Conservation (phyloP, 1,140 invertebrate genomes). For the Nixonia krombeini region DNA sequence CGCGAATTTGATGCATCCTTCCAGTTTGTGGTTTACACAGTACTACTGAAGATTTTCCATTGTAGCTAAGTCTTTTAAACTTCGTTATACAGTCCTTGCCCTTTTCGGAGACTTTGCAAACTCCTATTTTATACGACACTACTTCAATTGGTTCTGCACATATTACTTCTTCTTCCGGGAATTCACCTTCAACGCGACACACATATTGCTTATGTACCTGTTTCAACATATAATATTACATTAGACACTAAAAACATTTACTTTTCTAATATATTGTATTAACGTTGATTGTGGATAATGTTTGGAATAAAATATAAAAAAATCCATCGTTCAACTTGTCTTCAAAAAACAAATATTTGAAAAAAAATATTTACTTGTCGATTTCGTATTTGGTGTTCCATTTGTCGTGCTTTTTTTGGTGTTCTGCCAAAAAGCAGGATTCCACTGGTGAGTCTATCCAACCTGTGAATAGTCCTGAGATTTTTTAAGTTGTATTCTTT, state of each 20-base stretch:
- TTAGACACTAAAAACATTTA: no score
- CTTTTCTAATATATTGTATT: no score
- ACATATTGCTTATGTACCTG: slow-evolving; percentile 97
- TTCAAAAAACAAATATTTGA: not conserved
- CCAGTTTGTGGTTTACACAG: slow-evolving; percentile 94
- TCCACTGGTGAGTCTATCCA: slow-evolving; percentile 95
- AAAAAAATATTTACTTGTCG: slow-evolving; percentile 70
- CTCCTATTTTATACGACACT: slow-evolving; percentile 95
- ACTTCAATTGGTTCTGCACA: slow-evolving; percentile 94
- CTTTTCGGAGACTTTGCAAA: slow-evolving; percentile 91
- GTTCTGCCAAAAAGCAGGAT: slow-evolving; percentile 94
- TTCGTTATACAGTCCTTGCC: slow-evolving; percentile 93
- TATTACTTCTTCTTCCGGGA: slow-evolving; percentile 88
- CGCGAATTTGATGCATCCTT: slow-evolving; percentile 98
- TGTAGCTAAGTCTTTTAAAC: slow-evolving; percentile 90
- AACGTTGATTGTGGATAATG: no score
- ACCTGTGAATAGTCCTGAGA: slow-evolving; percentile 90
- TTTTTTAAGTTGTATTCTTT: slow-evolving; percentile 97
- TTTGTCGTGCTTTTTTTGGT: slow-evolving; percentile 90
- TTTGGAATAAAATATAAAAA: no score
- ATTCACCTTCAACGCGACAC: slow-evolving; percentile 95
- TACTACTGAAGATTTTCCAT: slow-evolving; percentile 92
- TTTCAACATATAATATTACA: slow-evolving; percentile 10
- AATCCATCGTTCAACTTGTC: no score
- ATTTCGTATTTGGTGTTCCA: slow-evolving; percentile 95